Percentiles rank a stretch among this genome's conserved stretches.
These are phyloP conservation scores for Epirrita christyi DNA, from an alignment of 2,888 invertebrate genomes.

Conservation along the genomic window DNA sequence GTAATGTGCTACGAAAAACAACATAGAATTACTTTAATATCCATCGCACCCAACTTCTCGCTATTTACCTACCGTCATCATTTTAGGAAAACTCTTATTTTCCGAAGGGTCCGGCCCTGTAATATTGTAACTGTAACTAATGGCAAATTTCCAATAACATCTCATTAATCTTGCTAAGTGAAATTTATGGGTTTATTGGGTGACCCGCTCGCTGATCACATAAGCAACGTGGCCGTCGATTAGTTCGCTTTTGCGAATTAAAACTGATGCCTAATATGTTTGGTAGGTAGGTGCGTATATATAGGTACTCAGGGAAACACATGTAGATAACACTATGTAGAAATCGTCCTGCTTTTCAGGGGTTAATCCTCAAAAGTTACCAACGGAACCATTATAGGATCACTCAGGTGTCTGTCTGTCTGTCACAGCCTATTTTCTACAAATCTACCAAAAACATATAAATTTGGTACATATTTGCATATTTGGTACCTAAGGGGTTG, in stretches of 20 bases:
- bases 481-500: too few species aligned
- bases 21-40: background rate
- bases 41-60: background rate
- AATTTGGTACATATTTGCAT: too few species aligned
- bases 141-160: conserved; percentile 77
- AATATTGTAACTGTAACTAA: conserved; percentile 59
- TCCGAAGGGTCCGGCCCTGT: conserved; percentile 39
- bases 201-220: conserved; percentile 66
- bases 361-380: too few species aligned
- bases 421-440: too few species aligned
- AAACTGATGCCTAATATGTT: conserved; percentile 26
- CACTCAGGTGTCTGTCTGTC: too few species aligned
- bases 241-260: conserved; percentile 43
- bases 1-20: background rate
- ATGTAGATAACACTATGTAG: too few species aligned
- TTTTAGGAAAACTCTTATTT: conserved; percentile 36
- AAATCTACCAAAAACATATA: too few species aligned
- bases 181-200: conserved; percentile 82
- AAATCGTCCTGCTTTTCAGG: too few species aligned
- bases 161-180: conserved; percentile 80
- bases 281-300: too few species aligned
- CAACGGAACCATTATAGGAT: too few species aligned
- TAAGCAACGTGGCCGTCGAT: conserved; percentile 59
- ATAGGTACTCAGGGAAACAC: background rate
- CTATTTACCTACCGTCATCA: conserved; percentile 22